Conservation (phyloP, 2,888 invertebrate species). For the Eupelmus urozonus region DNA sequence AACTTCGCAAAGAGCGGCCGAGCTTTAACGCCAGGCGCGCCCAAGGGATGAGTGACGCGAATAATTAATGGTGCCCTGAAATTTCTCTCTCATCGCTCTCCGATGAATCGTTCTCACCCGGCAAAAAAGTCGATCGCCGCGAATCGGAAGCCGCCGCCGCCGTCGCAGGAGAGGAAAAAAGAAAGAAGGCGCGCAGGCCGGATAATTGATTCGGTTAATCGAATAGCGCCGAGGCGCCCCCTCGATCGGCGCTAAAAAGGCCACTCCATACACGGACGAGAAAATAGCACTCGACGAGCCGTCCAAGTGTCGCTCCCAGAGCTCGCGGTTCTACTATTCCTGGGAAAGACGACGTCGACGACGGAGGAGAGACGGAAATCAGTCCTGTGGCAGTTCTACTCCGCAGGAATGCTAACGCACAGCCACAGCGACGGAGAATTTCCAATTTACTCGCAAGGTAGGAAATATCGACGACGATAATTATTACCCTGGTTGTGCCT, state of each 20-base stretch:
- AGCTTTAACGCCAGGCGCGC: too few relatives aligned
- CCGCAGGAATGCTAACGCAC: slow-evolving; percentile 85
- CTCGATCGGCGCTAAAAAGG: background rate
- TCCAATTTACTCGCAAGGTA: slow-evolving; percentile 89
- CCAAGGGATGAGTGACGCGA: background rate
- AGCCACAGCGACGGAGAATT: slow-evolving; percentile 92
- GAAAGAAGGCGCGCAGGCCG: background rate
- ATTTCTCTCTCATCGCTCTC: background rate
- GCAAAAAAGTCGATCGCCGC: background rate
- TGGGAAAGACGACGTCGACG: slow-evolving; percentile 13
- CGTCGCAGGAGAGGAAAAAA: background rate
- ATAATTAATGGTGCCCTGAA: slow-evolving; percentile 11
- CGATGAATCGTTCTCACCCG: background rate
- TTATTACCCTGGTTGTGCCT: too few relatives aligned
- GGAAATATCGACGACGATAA: too few relatives aligned
- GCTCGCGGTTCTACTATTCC: slow-evolving; percentile 23
- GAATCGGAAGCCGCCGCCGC: too few relatives aligned
- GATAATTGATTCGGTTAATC: slow-evolving; percentile 45
- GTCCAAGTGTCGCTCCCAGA: slow-evolving; percentile 34
- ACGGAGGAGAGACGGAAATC: slow-evolving; percentile 46
- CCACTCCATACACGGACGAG: background rate
- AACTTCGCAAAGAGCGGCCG: background rate
- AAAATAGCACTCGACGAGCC: background rate
- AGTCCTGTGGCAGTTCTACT: slow-evolving; percentile 54
- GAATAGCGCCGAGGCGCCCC: slow-evolving; percentile 19